phyloP scores from a whole-genome alignment of 2,797 vertebrate genomes.

The Zalophus californianus region DNA sequence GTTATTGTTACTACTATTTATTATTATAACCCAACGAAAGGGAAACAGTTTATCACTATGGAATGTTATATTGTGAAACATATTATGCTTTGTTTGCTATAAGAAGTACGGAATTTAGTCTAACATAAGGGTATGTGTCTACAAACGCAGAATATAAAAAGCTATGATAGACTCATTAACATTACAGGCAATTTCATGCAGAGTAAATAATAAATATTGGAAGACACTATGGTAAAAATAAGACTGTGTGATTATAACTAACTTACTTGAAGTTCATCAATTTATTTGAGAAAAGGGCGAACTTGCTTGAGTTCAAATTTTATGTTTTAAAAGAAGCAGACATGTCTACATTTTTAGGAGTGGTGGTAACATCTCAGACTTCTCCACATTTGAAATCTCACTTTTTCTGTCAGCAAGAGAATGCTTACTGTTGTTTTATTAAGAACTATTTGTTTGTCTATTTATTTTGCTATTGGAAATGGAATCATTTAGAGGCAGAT shows the following conservation, averaged over 20 bases:
- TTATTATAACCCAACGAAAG: neutral
- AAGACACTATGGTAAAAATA: neutral
- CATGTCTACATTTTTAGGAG: neutral
- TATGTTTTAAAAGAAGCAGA: neutral
- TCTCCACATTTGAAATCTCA: neutral
- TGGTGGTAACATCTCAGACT: neutral
- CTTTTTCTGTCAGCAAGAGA: neutral
- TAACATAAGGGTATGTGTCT: neutral
- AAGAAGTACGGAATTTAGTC: neutral
- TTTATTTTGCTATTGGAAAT: neutral
- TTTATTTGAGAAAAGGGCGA: neutral
- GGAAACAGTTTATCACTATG: neutral
- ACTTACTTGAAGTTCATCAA: neutral
- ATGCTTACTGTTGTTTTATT: neutral
- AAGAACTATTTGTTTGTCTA: neutral
- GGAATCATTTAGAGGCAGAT: neutral
- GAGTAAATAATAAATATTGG: neutral
- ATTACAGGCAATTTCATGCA: neutral
- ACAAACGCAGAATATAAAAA: conserved; percentile 1
- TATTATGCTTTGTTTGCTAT: neutral
- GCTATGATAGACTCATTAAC: neutral
- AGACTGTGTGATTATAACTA: neutral
- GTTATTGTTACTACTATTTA: neutral
- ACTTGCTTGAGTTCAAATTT: neutral
- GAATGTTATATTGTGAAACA: neutral